Conservation (phyloP, 1,140 invertebrate genomes). For the Drosophila kurseongensis region DNA sequence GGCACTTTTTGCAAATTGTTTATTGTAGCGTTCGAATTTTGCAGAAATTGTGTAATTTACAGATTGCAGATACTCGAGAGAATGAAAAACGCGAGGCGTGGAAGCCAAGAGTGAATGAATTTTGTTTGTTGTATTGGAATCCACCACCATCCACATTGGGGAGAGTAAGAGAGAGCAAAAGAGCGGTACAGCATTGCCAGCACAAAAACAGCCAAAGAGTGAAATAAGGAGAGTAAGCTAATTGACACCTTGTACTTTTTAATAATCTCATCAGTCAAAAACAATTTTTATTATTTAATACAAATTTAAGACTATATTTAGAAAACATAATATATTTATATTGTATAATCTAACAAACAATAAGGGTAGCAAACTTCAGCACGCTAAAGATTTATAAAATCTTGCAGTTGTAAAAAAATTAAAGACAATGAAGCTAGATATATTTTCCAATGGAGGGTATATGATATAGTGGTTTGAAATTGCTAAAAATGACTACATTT, state of each 20-base stretch:
- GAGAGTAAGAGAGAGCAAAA: conserved; percentile 20
- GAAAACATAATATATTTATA: no score
- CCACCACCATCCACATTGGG: conserved; percentile 51
- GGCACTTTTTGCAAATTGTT: conserved; percentile 47
- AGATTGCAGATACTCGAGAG: conserved; percentile 70
- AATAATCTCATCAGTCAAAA: not conserved
- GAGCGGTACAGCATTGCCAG: conserved; percentile 54
- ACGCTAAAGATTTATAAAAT: no score
- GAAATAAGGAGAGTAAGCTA: not conserved
- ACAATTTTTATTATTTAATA: not conserved
- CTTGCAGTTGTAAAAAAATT: no score
- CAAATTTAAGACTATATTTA: no score
- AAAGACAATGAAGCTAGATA: no score
- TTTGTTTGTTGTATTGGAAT: conserved; percentile 67
- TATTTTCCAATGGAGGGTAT: no score
- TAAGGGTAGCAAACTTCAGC: no score
- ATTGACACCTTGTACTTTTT: not conserved
- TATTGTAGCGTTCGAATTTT: conserved; percentile 45
- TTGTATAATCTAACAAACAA: no score
- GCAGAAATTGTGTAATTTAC: conserved; percentile 79
- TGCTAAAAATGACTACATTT: no score
- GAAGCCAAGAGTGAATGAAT: conserved; percentile 56
- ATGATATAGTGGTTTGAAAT: no score
- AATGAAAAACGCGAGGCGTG: conserved; percentile 33
- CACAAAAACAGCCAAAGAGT: conserved; percentile 3